Base-by-base conservation (phyloP, 2,797 vertebrate species). In the Pangasius larnaudii region DNA sequence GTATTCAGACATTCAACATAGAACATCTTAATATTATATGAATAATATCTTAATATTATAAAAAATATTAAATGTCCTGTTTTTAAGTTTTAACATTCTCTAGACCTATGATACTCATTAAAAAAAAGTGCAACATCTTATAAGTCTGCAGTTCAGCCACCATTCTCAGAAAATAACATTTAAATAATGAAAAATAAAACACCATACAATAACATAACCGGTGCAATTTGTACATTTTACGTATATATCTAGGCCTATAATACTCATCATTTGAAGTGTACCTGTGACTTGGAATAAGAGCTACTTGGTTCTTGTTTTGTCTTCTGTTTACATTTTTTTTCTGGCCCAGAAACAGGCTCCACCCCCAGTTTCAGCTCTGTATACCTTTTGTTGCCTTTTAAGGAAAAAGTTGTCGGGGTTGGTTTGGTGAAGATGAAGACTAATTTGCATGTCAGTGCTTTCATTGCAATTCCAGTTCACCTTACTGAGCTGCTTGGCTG, bases 311-410 rank as follows among this genome's bases (percentile, higher is more conserved):
- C 42, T 30, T 18, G 4, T 30, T 67, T 83, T 65, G 27, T 51
- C n/a, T 30, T 81, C 24, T 63, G 24, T 27, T 27, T 16, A 2
- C 53, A 1, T 27, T 51, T 63, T 36, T 19, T 84, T 49, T 84
- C 81, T 67, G 61, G 10, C 42, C 81, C 61, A 30, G 39, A 83
- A 83, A 83, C 59, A 83, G 9, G 59, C 61, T 51, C 81, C 81
- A 51, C 61, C 81, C 36, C 42, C n/a, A 16, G 33, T 39, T 80
- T 58, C 9, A 67, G 4, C 3, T 30, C 39, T 49, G 24, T 11
- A 24, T 30, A 33, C 11, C 0, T 84, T 67, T 22, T 33, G 8
- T 53, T 67, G 8, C 63, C 61, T 33, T 69, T 84, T 69, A 51
- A 67, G n/a, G 42, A 51, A 14, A 24, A 46, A 9, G 27, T 65